A percentile compares a stretch with the other conserved stretches of the same genome.
phyloP scores from a whole-genome alignment of 2,113 vertebrate species.

The Oostethus manadensis region DNA sequence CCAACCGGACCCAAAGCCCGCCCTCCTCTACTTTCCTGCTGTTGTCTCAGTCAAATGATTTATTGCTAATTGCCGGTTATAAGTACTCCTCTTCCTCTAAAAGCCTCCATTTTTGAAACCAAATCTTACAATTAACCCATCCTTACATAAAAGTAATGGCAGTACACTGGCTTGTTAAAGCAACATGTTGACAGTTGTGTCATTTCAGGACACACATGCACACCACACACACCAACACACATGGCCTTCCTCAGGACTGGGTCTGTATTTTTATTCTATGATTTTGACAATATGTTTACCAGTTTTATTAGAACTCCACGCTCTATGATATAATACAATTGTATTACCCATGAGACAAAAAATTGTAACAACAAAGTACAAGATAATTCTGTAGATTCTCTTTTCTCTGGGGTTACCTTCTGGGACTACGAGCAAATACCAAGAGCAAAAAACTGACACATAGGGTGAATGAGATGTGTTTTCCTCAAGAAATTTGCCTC shows the following conservation, averaged over 20 bases:
- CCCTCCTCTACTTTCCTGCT: slow-evolving; percentile 26
- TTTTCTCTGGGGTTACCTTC: no score
- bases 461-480: no score
- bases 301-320: neutral
- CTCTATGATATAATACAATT: neutral
- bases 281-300: neutral
- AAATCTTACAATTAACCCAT: slow-evolving; percentile 78
- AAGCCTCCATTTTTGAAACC: slow-evolving; percentile 67
- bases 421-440: no score
- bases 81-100: slow-evolving; percentile 58
- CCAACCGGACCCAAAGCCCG: slow-evolving; percentile 14
- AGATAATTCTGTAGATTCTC: no score
- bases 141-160: slow-evolving; percentile 68
- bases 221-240: no score
- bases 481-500: no score
- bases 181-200: slow-evolving; percentile 60
- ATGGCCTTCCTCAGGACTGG: slow-evolving; percentile 28
- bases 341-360: no score
- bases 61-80: slow-evolving; percentile 72
- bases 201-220: slow-evolving; percentile 43
- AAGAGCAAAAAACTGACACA: no score
- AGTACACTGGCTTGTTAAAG: slow-evolving; percentile 58
- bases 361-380: no score
- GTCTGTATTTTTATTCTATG: neutral
- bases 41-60: slow-evolving; percentile 63